Conservation (phyloP, 1,140 invertebrate species). For the Euwallacea fornicatus region DNA sequence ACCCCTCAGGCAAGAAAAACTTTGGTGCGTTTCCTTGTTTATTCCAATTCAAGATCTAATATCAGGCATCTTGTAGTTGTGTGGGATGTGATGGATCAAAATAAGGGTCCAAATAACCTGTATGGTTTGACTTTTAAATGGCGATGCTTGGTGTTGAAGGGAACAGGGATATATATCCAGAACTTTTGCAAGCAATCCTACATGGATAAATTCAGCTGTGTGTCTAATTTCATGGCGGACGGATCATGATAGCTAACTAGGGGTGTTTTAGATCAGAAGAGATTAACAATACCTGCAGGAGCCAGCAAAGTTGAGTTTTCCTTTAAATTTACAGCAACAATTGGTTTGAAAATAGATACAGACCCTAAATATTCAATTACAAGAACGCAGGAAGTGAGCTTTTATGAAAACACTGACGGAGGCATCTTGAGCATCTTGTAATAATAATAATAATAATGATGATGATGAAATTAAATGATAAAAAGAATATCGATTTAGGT, state of each 20-base stretch:
- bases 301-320: slow-evolving; percentile 2
- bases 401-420: neutral
- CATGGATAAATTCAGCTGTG: neutral
- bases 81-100: neutral
- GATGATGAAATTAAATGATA: neutral
- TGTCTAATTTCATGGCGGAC: neutral
- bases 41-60: neutral
- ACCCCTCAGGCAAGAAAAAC: neutral
- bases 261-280: neutral
- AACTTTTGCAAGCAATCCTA: neutral
- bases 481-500: neutral
- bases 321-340: neutral
- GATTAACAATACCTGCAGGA: neutral
- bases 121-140: slow-evolving; percentile 15
- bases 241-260: neutral
- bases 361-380: neutral
- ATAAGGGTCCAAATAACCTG: neutral
- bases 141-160: neutral
- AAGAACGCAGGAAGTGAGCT: neutral
- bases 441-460: neutral
- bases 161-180: neutral
- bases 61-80: neutral
- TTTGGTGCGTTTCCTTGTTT: neutral
- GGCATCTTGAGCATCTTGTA: neutral
- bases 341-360: neutral